phyloP scores from a whole-genome alignment of 1,140 invertebrate species.

The Macrocentrus cingulum region DNA sequence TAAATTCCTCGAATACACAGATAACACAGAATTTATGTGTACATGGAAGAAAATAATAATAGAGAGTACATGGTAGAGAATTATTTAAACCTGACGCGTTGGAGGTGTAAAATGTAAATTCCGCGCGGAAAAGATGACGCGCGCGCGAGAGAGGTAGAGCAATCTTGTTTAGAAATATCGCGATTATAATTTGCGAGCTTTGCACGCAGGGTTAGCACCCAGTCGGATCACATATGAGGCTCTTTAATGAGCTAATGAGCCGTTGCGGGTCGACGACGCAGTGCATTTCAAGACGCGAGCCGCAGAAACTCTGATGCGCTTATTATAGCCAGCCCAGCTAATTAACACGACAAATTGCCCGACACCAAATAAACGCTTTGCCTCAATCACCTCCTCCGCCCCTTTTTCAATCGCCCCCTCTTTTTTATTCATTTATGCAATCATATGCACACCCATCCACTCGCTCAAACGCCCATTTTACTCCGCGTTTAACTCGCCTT shows the following conservation, averaged over 20 bases:
- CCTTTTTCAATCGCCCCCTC: conserved; percentile 6
- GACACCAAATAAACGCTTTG: conserved; percentile 42
- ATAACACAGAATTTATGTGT: conserved; percentile 8
- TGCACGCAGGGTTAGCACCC: conserved; percentile 11
- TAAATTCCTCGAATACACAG: not conserved
- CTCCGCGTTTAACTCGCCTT: conserved; percentile 11
- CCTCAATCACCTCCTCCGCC: conserved; percentile 32
- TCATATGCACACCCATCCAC: conserved; percentile 21
- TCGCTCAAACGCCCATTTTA: conserved; percentile 5
- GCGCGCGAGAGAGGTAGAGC: conserved; percentile 18
- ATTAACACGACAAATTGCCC: conserved; percentile 51
- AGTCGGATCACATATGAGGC: not conserved
- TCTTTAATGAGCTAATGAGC: conserved; percentile 39
- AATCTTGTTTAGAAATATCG: conserved; percentile 31
- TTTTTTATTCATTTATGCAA: conserved; percentile 27
- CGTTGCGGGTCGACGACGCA: conserved; percentile 22
- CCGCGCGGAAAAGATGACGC: not conserved
- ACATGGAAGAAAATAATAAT: conserved; percentile 15
- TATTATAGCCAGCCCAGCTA: conserved; percentile 32
- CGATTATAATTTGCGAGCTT: conserved; percentile 31
- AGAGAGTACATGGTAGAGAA: conserved; percentile 15
- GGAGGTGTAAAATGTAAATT: conserved; percentile 29
- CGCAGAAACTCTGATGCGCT: conserved; percentile 19
- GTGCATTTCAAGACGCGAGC: not conserved
- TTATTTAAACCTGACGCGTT: conserved; percentile 7